Conservation (phyloP, 1,140 invertebrate species). For the Maniola jurtina region DNA sequence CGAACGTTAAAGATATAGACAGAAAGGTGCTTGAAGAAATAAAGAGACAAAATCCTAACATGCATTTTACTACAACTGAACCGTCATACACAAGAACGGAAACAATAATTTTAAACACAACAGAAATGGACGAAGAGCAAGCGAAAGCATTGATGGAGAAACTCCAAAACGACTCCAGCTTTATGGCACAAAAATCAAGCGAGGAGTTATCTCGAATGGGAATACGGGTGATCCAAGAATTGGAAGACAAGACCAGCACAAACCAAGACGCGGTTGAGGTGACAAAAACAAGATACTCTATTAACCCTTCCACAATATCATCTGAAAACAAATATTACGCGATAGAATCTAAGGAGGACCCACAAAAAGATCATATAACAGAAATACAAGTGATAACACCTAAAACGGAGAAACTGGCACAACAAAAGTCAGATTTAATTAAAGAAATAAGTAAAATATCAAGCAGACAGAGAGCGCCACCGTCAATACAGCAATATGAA, state of each 20-base stretch:
- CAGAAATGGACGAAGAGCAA: conserved; percentile 67
- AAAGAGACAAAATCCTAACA: conserved; percentile 70
- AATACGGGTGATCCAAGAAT: conserved; percentile 64
- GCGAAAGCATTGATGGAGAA: conserved; percentile 71
- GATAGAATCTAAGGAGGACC: conserved; percentile 46
- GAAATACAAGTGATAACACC: conserved; percentile 75
- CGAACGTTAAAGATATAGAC: conserved; percentile 66
- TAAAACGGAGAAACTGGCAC: conserved; percentile 51
- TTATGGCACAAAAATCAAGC: conserved; percentile 65
- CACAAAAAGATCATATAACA: conserved; percentile 63
- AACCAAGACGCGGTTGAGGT: conserved; percentile 59
- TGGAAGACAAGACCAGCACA: conserved; percentile 59
- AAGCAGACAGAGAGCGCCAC: conserved; percentile 59
- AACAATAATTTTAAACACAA: conserved; percentile 72
- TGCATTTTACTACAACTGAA: conserved; percentile 69
- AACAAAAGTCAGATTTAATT: conserved; percentile 48
- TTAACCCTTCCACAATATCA: conserved; percentile 51
- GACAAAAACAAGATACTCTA: conserved; percentile 65
- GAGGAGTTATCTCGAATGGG: conserved; percentile 67
- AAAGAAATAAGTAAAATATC: conserved; percentile 54
- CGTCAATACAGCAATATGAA: conserved; percentile 39
- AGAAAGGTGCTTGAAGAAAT: conserved; percentile 69
- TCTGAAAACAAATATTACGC: conserved; percentile 46
- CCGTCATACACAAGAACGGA: conserved; percentile 72
- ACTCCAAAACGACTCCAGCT: conserved; percentile 70